Evolutionary conservation across 2,113 vertebrate genomes (phyloP).

Genomic region (Regulus satrapa): DNA sequence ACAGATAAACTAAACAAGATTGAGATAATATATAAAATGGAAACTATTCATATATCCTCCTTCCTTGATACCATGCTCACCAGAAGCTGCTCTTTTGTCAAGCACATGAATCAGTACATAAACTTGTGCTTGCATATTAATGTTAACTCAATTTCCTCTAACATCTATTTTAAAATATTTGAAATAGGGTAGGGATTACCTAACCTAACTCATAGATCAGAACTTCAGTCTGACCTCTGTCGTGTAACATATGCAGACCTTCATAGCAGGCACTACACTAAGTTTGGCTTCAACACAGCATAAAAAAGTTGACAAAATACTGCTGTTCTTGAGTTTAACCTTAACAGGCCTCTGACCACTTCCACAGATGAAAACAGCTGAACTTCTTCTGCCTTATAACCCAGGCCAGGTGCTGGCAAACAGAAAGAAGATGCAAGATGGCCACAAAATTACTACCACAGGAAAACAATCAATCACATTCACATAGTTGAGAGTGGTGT

Average conservation of each 20-base stretch:
- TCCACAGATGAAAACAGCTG: background rate
- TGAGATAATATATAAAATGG: background rate
- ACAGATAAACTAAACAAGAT: background rate
- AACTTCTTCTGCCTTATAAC: background rate
- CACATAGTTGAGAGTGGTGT: accelerated
- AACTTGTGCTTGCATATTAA: background rate
- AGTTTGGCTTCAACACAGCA: background rate
- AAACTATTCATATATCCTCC: background rate
- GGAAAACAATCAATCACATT: background rate
- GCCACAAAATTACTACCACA: background rate
- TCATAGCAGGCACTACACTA: background rate
- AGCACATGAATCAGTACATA: background rate
- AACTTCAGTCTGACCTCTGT: background rate
- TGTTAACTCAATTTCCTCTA: background rate
- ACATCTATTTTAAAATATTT: background rate
- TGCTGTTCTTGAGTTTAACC: background rate
- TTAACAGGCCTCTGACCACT: background rate
- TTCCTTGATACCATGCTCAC: background rate
- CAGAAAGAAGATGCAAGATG: background rate
- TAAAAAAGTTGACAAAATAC: background rate
- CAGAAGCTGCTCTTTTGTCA: background rate
- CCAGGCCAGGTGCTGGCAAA: background rate
- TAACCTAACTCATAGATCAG: background rate
- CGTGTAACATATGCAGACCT: background rate
- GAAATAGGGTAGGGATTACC: background rate